Conservation (phyloP, 2,797 vertebrate genomes). For the Pangasius mekongensis region DNA sequence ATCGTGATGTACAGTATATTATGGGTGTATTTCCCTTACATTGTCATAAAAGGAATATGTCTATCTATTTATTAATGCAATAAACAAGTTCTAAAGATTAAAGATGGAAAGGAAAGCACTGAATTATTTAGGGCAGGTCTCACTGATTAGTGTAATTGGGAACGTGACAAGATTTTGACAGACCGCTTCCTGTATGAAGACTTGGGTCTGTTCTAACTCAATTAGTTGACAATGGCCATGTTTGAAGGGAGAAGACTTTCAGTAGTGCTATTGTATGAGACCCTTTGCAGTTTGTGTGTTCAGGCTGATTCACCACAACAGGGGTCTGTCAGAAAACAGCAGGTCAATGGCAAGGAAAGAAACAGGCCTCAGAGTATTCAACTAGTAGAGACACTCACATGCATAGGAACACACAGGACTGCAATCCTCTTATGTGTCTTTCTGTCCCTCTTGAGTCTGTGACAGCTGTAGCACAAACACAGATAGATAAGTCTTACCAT, state of each 20-base stretch:
- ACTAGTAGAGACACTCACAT: background rate
- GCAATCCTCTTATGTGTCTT: background rate
- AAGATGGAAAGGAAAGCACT: conserved; percentile 32
- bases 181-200: conserved; percentile 60
- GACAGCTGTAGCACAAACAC: background rate
- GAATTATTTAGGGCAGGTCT: conserved; percentile 39
- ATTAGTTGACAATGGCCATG: conserved; percentile 56
- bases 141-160: conserved; percentile 55
- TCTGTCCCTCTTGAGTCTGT: background rate
- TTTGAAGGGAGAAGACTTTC: conserved; percentile 46
- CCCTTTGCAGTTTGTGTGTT: conserved; percentile 58
- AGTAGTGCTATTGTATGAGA: conserved; percentile 51
- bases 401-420: background rate
- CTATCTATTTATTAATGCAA: background rate
- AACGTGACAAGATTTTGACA: conserved; percentile 57
- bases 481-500: background rate
- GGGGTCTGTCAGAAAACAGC: conserved; percentile 53
- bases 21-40: background rate
- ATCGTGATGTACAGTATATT: background rate
- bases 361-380: conserved; percentile 24
- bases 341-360: conserved; percentile 46
- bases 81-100: background rate
- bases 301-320: conserved; percentile 54
- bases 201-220: conserved; percentile 53
- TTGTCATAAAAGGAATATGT: background rate